Conservation (phyloP, 2,888 invertebrate genomes). For the Ecdyonurus torrentis region DNA sequence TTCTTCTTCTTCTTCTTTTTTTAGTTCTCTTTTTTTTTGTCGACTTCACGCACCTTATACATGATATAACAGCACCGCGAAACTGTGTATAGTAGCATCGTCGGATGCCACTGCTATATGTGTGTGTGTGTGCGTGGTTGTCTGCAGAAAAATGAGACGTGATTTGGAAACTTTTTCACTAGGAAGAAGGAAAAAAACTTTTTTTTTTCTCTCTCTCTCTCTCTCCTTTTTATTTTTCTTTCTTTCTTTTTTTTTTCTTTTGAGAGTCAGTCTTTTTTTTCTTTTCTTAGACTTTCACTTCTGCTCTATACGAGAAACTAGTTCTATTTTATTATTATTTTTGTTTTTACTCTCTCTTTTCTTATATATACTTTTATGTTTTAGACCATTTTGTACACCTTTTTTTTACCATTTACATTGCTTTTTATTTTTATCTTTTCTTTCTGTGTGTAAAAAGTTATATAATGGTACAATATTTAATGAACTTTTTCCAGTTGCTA, state of each 20-base stretch:
- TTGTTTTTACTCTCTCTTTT: not conserved
- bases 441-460: no score
- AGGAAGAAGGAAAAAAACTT: not conserved
- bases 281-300: not conserved
- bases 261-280: not conserved
- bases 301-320: not conserved
- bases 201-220: not conserved
- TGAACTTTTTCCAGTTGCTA: no score
- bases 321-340: not conserved
- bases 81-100: no score
- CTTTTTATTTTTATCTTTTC: not conserved
- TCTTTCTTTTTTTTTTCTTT: not conserved
- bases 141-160: conserved; percentile 1
- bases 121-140: not conserved
- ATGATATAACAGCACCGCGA: not conserved
- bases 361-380: not conserved
- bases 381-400: not conserved
- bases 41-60: not conserved
- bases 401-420: not conserved
- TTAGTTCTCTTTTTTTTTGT: not conserved
- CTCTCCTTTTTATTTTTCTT: not conserved
- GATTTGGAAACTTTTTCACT: conserved; percentile 3
- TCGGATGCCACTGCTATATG: no score
- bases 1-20: not conserved
- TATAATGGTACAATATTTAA: no score